A percentile compares a stretch with the other conserved stretches of the same genome.
Conservation (phyloP, 2,888 invertebrate genomes). For the Amorpha juglandis region DNA sequence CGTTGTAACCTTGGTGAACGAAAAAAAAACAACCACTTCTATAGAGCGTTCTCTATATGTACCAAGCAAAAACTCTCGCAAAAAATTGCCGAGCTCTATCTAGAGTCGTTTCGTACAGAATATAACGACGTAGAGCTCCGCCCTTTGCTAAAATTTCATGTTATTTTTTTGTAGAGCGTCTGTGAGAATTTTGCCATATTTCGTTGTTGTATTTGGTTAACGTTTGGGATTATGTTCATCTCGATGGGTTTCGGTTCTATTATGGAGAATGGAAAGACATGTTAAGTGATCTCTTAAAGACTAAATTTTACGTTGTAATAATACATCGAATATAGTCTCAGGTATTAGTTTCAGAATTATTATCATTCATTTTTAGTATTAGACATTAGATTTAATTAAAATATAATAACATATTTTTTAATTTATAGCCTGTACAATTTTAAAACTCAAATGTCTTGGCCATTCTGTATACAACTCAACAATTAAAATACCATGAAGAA, state of each 20-base stretch:
- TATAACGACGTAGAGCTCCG: constrained; percentile 25
- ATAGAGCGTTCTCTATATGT: constrained; percentile 24
- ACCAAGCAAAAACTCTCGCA: constrained; percentile 22
- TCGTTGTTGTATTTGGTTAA: constrained; percentile 16
- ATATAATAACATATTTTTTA: too few species aligned
- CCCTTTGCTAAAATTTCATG: constrained; percentile 24
- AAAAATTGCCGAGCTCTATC: constrained; percentile 21
- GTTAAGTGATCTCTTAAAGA: background rate
- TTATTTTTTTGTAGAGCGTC: constrained; percentile 20
- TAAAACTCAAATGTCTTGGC: background rate
- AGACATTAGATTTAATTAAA: too few species aligned
- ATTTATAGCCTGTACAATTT: too few species aligned
- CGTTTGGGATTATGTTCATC: background rate
- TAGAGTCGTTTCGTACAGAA: constrained; percentile 19
- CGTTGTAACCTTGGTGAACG: constrained; percentile 23
- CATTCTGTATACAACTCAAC: background rate
- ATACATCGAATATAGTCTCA: too few species aligned
- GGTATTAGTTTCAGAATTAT: background rate
- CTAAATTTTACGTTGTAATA: background rate
- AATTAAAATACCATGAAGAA: background rate
- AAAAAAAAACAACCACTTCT: constrained; percentile 19
- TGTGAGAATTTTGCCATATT: constrained; percentile 18
- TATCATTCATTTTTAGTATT: too few species aligned
- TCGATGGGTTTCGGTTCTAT: constrained; percentile 3
- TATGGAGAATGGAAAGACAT: background rate